Base-by-base conservation (phyloP, 2,888 invertebrate genomes). In the Caenorhabditis macrosperma region DNA sequence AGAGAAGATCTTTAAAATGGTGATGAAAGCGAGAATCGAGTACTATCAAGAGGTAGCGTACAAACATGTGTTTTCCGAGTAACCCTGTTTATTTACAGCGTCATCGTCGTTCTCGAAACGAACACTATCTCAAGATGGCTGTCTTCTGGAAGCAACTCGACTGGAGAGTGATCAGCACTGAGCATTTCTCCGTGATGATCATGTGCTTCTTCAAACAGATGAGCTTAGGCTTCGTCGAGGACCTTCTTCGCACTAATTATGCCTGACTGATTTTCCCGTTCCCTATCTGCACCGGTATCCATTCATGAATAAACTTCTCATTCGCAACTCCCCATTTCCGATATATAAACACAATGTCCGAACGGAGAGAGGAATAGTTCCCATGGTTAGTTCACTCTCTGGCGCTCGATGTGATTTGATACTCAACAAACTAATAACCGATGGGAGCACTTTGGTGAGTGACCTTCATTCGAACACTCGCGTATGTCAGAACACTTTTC, bases 121-220 rank as follows among this genome's bases (percentile, higher is more conserved):
- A 57, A 10, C 35, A 44, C 9, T 38, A 41, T n/a, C 15, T 59
- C 44, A 44, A 41, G 10, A 59, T 41, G 41, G n/a, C 44, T 15
- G 9, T 41, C 2, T 59, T 57, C 57, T 57, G 35, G 35, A 41
- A 17, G n/a, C 3, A 26, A 1, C 59, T 59, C 26, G 59, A 59
- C 44, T 41, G 41, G 44, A 44, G 28, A 15, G n/a, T 26, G 9
- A 17, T 59, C n/a, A 44, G 2, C 1, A 12, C 20, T 1, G 59
- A 59, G 17, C 59, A 59, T 28, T 44, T 41, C 9, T 10, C 59
- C 3, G 9, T 59, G 12, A 41, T 59, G 44, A 12, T 12, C 41
- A 41, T 59, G 41, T 59, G 24, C 38, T 41, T 44, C 44, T 2
- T 59, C 20, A 41, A 59, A 12, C 7, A 44, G 28, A 3, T 41